Base-by-base conservation (phyloP, 92 coral and sea anemone species). In the Umimayanthus kanabou region DNA sequence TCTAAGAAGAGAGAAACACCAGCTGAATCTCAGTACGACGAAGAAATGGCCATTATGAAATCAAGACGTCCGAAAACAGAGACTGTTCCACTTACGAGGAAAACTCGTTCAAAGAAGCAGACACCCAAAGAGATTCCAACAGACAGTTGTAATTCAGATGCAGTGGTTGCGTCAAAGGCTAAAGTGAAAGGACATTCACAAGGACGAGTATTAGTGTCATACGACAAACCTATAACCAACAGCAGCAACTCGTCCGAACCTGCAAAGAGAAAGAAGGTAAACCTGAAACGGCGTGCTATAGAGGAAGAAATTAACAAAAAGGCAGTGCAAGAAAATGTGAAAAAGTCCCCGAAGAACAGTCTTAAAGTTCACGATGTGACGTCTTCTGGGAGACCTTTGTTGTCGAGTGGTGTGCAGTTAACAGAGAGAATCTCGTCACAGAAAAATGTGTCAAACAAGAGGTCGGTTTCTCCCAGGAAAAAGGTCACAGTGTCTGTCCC, bases 331-430 rank as follows among this genome's bases (percentile, higher is more conserved):
- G 61, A n/a, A 10, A n/a, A 66, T 66, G 6, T 16, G 39, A 20
- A 50, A n/a, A 47, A 45, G 13, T 82, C 77, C 23, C 77, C 65
- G n/a, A 82, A 43, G 65, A 82, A 67, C 18, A 79, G 69, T 79
- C 29, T 30, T 79, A 33, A 55, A 79, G n/a, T 39, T 43, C 69
- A 39, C 13, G 7, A 55, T 16, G 22, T 16, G 76, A 18, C 33
- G 9, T 9, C 11, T 39, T 37, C 70, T 61, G 58, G 10, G 20
- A 45, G 18, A 2, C 43, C 55, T 39, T 4, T 11, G 50, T 74
- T 33, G 37, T 20, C 40, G 23, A 66, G 11, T 9, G 58, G 7
- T 22, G 39, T 26, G 37, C 29, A 28, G 25, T 15, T 58, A 23
- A 9, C 16, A 20, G 14, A 23, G 65, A 29, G 58, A 23, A 16